Percentiles rank a stretch among this genome's conserved stretches.
Evolutionary conservation across 2,888 invertebrate species (phyloP).

Genomic region (Aphodius granarius): DNA sequence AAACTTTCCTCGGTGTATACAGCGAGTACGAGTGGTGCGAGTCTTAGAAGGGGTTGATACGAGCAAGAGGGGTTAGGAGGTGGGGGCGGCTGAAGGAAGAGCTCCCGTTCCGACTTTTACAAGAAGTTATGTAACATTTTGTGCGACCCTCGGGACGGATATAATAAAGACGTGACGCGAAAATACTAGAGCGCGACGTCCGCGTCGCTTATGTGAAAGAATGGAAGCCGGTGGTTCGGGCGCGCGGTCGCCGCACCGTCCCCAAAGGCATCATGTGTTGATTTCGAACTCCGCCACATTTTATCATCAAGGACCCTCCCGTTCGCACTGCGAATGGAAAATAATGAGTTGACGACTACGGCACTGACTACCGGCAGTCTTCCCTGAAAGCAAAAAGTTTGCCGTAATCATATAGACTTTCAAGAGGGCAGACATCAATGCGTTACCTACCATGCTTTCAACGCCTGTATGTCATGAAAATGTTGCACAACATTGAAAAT

Average conservation of each 20-base stretch:
- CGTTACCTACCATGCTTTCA: no score
- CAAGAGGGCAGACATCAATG: no score
- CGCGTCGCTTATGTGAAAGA: slow-evolving; percentile 50
- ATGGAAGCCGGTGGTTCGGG: slow-evolving; percentile 39
- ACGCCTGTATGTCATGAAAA: no score
- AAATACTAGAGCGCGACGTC: slow-evolving; percentile 47
- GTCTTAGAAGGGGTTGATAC: background rate
- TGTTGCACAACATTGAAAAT: no score
- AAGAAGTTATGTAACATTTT: slow-evolving; percentile 57
- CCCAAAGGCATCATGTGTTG: slow-evolving; percentile 46
- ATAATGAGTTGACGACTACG: slow-evolving; percentile 37
- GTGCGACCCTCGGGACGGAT: slow-evolving; percentile 53
- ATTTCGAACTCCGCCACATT: slow-evolving; percentile 45
- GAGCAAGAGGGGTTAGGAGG: background rate
- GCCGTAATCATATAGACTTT: no score
- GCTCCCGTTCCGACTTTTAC: slow-evolving; percentile 51
- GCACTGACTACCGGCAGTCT: no score
- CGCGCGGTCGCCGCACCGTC: slow-evolving; percentile 32
- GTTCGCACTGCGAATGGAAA: slow-evolving; percentile 40
- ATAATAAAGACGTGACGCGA: slow-evolving; percentile 57
- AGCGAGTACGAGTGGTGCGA: background rate
- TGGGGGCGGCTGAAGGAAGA: slow-evolving; percentile 3
- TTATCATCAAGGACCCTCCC: slow-evolving; percentile 45
- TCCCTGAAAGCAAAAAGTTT: no score
- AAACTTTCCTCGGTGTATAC: no score